Percentiles rank a stretch among this genome's conserved stretches.
Conservation (phyloP, 2,113 vertebrate species). For the Tetraodon nigroviridis region DNA sequence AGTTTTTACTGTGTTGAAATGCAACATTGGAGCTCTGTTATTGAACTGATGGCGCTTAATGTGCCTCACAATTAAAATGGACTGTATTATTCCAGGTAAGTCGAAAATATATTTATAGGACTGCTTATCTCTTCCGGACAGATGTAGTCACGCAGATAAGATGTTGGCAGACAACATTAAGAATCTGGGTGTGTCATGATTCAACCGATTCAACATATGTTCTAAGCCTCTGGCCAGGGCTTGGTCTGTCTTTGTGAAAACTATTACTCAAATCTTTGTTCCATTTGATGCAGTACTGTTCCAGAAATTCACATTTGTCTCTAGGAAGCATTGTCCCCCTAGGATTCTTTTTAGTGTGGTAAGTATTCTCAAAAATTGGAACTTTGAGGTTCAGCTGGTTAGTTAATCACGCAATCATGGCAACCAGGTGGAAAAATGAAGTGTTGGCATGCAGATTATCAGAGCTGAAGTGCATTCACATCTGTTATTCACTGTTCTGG, state of each 20-base stretch:
- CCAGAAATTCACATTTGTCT: neutral
- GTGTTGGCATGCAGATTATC: too few relatives aligned
- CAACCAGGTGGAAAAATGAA: neutral
- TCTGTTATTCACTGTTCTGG: too few relatives aligned
- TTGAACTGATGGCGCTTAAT: too few relatives aligned
- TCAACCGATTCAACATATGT: neutral
- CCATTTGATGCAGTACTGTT: neutral
- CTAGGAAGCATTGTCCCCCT: neutral
- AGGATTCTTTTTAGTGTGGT: neutral
- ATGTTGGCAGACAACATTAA: rapidly evolving
- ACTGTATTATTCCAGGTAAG: too few relatives aligned
- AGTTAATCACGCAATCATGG: neutral
- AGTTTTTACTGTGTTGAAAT: too few relatives aligned
- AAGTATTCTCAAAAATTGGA: neutral
- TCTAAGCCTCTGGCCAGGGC: neutral
- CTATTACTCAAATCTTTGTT: neutral
- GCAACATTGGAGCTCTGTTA: too few relatives aligned
- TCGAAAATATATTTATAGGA: too few relatives aligned
- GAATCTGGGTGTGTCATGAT: constrained; percentile 1
- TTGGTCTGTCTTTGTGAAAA: neutral
- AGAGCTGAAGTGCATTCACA: too few relatives aligned
- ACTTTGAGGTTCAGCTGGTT: neutral
- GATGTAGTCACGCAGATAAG: too few relatives aligned
- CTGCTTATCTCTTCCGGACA: too few relatives aligned
- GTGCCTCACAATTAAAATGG: too few relatives aligned